phyloP scores from a whole-genome alignment of 2,888 invertebrate species.

The Lycocerus yunnanus region DNA sequence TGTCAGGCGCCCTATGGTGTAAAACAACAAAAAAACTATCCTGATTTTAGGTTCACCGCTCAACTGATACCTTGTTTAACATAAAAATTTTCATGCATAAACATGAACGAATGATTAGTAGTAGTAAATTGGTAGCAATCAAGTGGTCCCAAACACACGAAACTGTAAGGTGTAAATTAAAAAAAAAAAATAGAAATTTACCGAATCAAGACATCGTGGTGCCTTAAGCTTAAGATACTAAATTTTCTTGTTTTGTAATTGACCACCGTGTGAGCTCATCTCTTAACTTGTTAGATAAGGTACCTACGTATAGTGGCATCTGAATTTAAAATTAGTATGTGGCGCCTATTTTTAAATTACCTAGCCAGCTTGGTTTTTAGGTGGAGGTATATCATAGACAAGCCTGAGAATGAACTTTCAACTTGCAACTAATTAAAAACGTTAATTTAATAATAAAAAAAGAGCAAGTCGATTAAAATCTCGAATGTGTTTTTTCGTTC shows the following conservation, averaged over 20 bases:
- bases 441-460: background rate
- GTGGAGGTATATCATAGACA: conserved; percentile 14
- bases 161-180: background rate
- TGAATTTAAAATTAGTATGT: conserved; percentile 30
- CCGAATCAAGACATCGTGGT: background rate
- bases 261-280: conserved; percentile 23
- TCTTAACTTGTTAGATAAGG: conserved; percentile 20
- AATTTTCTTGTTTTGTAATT: conserved; percentile 2
- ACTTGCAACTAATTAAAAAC: background rate
- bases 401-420: conserved; percentile 3
- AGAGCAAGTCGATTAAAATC: background rate
- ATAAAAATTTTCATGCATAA: background rate
- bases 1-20: conserved; percentile 11
- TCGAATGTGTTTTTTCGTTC: background rate
- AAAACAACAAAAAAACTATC: conserved; percentile 3
- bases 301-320: conserved; percentile 12
- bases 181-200: background rate
- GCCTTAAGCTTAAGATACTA: background rate
- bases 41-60: background rate
- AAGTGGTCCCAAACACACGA: background rate
- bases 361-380: conserved; percentile 24
- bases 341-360: conserved; percentile 36
- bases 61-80: background rate
- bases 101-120: background rate
- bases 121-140: background rate